phyloP scores from a whole-genome alignment of 37 sponge, comb jelly and placozoan genomes.

The Geodia barretti region DNA sequence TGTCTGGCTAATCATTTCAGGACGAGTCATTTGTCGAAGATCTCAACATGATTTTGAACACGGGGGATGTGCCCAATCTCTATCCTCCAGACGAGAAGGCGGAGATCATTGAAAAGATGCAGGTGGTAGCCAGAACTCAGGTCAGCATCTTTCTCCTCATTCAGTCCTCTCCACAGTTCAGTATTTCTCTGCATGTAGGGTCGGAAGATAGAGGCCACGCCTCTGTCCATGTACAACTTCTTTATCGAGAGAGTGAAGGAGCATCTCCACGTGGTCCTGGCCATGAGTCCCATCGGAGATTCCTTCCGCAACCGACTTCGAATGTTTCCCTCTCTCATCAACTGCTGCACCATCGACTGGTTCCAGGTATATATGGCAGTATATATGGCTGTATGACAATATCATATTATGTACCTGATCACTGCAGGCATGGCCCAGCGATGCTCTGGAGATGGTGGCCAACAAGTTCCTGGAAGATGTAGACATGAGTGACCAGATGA shows the following conservation, averaged over 20 bases:
- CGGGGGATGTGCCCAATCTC: conserved; percentile 96
- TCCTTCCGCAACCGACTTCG: conserved; percentile 91
- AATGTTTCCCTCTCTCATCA: conserved; percentile 98
- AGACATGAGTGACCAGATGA: conserved; percentile 80
- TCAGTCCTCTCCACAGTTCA: neutral
- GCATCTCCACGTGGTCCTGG: conserved; percentile 92
- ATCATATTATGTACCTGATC: neutral
- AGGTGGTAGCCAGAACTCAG: conserved; percentile 71
- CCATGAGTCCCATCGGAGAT: conserved; percentile 98
- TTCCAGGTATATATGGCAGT: conserved; percentile 70
- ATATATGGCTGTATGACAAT: conserved; percentile 4
- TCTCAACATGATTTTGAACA: conserved; percentile 98
- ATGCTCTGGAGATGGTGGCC: conserved; percentile 99
- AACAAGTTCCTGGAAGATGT: conserved; percentile 98
- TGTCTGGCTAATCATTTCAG: neutral
- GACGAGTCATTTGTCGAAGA: conserved; percentile 98
- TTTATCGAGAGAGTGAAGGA: conserved; percentile 95
- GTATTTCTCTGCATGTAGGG: conserved; percentile 33
- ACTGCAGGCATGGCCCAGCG: conserved; percentile 89
- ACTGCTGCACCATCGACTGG: conserved; percentile 99
- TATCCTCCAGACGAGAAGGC: conserved; percentile 96
- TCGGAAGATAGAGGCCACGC: conserved; percentile 91
- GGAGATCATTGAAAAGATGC: conserved; percentile 98
- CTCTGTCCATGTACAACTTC: conserved; percentile 95
- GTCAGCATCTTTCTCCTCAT: conserved; percentile 3